A percentile compares a stretch with the other conserved stretches of the same genome.
phyloP scores from a whole-genome alignment of 2,113 vertebrate genomes.

The Laticauda colubrina region DNA sequence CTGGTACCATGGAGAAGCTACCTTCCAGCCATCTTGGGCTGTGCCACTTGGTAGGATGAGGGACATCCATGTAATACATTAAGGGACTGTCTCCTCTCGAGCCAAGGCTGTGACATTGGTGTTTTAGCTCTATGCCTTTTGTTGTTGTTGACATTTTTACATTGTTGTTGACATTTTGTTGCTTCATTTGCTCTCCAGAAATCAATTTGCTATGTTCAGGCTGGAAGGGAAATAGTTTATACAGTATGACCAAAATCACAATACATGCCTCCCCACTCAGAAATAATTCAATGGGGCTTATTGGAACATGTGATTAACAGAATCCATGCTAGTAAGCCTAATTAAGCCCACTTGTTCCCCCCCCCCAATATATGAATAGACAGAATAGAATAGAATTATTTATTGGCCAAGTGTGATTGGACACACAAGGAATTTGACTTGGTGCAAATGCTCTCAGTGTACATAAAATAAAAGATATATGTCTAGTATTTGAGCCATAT shows the following conservation, averaged over 20 bases:
- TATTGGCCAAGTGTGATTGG: too few relatives aligned
- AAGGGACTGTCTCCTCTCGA: not conserved
- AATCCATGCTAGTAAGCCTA: not conserved
- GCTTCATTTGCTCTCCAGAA: not conserved
- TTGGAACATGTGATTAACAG: not conserved
- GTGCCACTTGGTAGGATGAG: not conserved
- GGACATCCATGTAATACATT: not conserved
- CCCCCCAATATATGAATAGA: too few relatives aligned
- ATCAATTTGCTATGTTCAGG: not conserved
- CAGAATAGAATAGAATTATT: too few relatives aligned
- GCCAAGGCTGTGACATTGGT: not conserved
- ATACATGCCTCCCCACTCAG: not conserved
- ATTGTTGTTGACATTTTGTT: not conserved
- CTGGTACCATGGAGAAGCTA: not conserved
- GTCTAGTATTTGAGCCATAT: not conserved
- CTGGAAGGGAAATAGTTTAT: not conserved
- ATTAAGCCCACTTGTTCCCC: not conserved
- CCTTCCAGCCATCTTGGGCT: not conserved
- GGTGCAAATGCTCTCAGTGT: too few relatives aligned
- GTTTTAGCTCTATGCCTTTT: not conserved
- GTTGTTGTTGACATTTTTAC: not conserved
- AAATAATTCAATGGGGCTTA: not conserved
- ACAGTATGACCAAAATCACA: not conserved
- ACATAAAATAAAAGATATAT: not conserved
- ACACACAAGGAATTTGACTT: too few relatives aligned